These are phyloP conservation scores for Acleris literana DNA, from an alignment of 2,888 invertebrate genomes.

Conservation along the genomic window DNA sequence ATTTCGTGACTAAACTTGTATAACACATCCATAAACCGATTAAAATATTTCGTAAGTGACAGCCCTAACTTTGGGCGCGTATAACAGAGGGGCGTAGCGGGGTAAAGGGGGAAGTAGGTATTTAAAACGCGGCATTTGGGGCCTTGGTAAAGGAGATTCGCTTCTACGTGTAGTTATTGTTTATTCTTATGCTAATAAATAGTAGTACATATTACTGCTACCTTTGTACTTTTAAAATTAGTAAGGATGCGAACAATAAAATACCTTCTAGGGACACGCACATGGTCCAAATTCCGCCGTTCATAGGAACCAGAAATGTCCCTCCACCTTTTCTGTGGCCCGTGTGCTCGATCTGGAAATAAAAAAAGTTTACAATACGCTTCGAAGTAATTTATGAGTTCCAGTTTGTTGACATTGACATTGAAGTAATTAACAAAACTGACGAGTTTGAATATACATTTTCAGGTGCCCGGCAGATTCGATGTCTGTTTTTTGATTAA, in stretches of 20 bases:
- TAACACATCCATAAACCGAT: too few relatives aligned
- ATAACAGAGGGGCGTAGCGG: too few relatives aligned
- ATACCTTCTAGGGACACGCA: conserved; percentile 92
- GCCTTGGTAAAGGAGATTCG: too few relatives aligned
- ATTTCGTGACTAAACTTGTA: too few relatives aligned
- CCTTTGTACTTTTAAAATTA: not conserved
- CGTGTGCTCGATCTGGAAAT: conserved; percentile 72
- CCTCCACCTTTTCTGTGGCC: conserved; percentile 70
- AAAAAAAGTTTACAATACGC: conserved; percentile 34
- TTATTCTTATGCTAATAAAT: too few relatives aligned
- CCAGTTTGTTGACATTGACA: conserved; percentile 5
- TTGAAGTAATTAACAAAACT: not conserved
- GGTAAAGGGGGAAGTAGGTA: too few relatives aligned
- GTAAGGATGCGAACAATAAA: conserved; percentile 5
- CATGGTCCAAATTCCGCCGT: conserved; percentile 95
- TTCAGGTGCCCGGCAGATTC: too few relatives aligned
- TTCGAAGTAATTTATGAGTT: not conserved
- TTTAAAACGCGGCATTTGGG: too few relatives aligned
- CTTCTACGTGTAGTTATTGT: too few relatives aligned
- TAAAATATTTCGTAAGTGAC: too few relatives aligned
- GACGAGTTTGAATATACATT: not conserved
- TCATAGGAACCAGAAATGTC: conserved; percentile 92
- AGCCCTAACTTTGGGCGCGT: too few relatives aligned
- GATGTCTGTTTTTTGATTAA: too few relatives aligned
- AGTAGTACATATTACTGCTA: not conserved